These are phyloP conservation scores for Pandemis heparana DNA, from an alignment of 2,888 invertebrate species.

Conservation along the genomic window DNA sequence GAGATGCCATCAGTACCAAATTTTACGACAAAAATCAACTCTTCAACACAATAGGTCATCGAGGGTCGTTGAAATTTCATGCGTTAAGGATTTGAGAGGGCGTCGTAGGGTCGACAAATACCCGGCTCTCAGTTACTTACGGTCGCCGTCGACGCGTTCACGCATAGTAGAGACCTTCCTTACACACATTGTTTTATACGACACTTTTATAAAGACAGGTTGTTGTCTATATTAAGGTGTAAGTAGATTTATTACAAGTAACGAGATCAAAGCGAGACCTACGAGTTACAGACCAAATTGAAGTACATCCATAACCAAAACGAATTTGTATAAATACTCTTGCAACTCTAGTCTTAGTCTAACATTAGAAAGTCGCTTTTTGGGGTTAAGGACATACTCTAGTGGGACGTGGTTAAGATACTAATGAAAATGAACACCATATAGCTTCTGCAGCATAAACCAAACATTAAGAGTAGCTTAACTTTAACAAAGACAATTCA, in stretches of 20 bases:
- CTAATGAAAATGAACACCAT: background rate
- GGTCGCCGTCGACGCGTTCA: constrained; percentile 53
- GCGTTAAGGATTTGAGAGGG: constrained; percentile 60
- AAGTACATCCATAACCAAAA: too few relatives aligned
- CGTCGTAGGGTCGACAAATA: constrained; percentile 62
- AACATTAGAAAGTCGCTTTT: too few relatives aligned
- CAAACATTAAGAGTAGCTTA: background rate
- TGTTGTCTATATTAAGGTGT: too few relatives aligned
- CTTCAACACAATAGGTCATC: constrained; percentile 48
- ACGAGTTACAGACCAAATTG: too few relatives aligned
- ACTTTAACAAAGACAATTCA: constrained; percentile 2
- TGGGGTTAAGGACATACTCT: background rate
- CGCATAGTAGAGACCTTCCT: constrained; percentile 19
- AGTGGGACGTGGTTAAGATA: background rate
- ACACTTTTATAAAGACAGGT: background rate
- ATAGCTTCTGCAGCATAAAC: background rate
- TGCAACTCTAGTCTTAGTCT: too few relatives aligned
- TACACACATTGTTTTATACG: constrained; percentile 9
- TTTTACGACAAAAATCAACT: constrained; percentile 33
- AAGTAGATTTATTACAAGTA: too few relatives aligned
- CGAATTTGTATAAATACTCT: too few relatives aligned
- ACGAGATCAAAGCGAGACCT: too few relatives aligned
- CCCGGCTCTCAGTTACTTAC: constrained; percentile 70
- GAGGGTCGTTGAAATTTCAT: constrained; percentile 64
- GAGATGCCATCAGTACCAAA: background rate